Conservation (phyloP, 1,140 invertebrate species). For the Aradophagus sp. region DNA sequence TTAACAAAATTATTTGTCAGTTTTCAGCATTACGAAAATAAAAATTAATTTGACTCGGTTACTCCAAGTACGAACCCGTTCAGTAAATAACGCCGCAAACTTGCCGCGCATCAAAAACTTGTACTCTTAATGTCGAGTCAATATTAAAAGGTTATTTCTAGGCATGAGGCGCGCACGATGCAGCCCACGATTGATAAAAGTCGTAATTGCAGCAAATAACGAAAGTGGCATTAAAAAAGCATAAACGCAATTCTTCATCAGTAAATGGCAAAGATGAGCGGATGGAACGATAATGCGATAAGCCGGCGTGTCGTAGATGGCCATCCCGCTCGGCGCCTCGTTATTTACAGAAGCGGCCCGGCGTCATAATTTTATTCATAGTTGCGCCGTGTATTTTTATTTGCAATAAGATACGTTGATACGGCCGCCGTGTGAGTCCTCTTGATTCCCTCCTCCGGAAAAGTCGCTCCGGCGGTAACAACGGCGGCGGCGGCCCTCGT, state of each 20-base stretch:
- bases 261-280: conserved; percentile 29
- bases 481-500: conserved; percentile 68
- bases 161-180: no score
- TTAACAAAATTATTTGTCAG: no score
- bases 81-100: no score
- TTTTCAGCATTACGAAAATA: no score
- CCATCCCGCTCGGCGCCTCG: conserved; percentile 53
- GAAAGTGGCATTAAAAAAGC: no score
- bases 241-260: conserved; percentile 13
- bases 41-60: no score
- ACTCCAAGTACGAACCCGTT: no score
- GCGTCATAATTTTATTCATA: conserved; percentile 71
- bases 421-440: conserved; percentile 65
- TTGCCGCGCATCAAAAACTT: no score
- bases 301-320: conserved; percentile 35
- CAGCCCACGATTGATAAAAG: no score
- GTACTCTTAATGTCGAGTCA: no score
- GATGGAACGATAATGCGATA: conserved; percentile 47
- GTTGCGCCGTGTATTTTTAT: conserved; percentile 71
- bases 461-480: conserved; percentile 56
- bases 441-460: conserved; percentile 60
- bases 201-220: no score
- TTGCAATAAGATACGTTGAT: conserved; percentile 74
- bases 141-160: no score
- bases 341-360: conserved; percentile 55